A percentile compares a stretch with the other conserved stretches of the same genome.
These are phyloP conservation scores for Enteromius argenteus DNA, from an alignment of 2,797 vertebrate genomes.

Conservation along the genomic window DNA sequence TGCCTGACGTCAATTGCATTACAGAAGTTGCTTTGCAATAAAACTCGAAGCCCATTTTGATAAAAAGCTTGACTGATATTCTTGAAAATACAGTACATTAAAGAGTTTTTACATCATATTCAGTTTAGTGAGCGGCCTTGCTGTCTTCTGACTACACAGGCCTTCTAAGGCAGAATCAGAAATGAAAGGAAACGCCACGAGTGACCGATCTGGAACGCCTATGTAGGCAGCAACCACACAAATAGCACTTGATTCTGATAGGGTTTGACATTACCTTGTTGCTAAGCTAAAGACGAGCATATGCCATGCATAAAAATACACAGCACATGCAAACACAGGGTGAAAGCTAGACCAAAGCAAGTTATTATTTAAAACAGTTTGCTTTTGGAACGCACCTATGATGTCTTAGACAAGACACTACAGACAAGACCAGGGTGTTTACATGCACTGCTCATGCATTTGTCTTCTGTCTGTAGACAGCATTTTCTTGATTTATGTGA, in stretches of 20 bases:
- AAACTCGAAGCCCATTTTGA: not conserved
- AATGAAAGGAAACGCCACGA: not conserved
- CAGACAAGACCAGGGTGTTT: not conserved
- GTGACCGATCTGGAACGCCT: not conserved
- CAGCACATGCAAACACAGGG: not conserved
- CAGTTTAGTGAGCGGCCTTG: not conserved
- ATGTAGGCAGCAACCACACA: conserved; percentile 7
- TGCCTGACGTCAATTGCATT: not conserved
- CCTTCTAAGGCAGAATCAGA: not conserved
- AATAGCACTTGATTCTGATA: conserved; percentile 16
- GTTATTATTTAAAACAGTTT: not conserved
- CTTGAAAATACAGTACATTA: not conserved
- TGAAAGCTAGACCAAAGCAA: not conserved
- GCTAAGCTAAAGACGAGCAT: conserved; percentile 4
- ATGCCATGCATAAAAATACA: not conserved
- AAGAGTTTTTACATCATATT: too few relatives aligned
- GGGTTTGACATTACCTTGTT: conserved; percentile 14
- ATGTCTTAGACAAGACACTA: not conserved
- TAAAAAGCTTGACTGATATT: not conserved
- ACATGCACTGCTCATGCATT: not conserved
- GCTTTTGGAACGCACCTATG: not conserved
- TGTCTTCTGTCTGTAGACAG: not conserved
- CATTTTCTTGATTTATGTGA: not conserved
- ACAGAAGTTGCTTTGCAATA: not conserved
- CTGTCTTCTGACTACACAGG: not conserved